A percentile compares a stretch with the other conserved stretches of the same genome.
Conservation (phyloP, 2,113 vertebrate genomes). For the Pomatorhinus ruficollis region DNA sequence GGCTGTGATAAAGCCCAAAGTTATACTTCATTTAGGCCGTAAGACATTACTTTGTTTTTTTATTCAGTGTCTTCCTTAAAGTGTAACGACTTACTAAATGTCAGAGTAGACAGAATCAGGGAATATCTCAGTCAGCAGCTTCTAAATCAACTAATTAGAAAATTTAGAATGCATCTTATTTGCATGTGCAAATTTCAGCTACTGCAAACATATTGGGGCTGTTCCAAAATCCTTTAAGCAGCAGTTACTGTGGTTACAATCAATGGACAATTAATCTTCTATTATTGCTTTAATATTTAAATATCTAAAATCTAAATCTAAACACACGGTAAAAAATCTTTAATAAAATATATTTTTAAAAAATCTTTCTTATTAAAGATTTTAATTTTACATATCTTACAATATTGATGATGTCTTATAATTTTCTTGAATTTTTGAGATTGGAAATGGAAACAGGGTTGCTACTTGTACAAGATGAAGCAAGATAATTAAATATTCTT, state of each 20-base stretch:
- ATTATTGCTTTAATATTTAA: not conserved
- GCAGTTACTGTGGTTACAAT: slow-evolving; percentile 21
- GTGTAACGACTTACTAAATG: slow-evolving; percentile 38
- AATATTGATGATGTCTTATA: not conserved
- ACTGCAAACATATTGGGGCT: slow-evolving; percentile 32
- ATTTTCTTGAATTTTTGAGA: not conserved
- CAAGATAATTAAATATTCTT: not conserved
- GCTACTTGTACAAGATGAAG: not conserved
- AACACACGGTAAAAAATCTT: not conserved
- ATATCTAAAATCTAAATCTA: not conserved
- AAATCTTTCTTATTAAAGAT: not conserved
- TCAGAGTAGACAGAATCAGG: slow-evolving; percentile 20
- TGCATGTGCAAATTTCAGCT: slow-evolving; percentile 70
- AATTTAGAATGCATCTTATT: slow-evolving; percentile 49
- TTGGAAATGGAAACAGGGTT: not conserved
- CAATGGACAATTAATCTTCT: not conserved
- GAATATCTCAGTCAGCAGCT: slow-evolving; percentile 28
- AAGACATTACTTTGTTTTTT: not conserved
- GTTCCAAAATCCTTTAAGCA: slow-evolving; percentile 49
- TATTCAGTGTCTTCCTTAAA: not conserved
- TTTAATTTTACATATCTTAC: not conserved
- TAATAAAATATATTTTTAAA: not conserved
- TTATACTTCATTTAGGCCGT: not conserved
- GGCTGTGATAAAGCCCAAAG: not conserved
- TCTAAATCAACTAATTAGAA: slow-evolving; percentile 33